Evolutionary conservation across 1,140 invertebrate species (phyloP), one percentile per base, ranked within the genome.

Genomic region (Scaptomyza montana): DNA sequence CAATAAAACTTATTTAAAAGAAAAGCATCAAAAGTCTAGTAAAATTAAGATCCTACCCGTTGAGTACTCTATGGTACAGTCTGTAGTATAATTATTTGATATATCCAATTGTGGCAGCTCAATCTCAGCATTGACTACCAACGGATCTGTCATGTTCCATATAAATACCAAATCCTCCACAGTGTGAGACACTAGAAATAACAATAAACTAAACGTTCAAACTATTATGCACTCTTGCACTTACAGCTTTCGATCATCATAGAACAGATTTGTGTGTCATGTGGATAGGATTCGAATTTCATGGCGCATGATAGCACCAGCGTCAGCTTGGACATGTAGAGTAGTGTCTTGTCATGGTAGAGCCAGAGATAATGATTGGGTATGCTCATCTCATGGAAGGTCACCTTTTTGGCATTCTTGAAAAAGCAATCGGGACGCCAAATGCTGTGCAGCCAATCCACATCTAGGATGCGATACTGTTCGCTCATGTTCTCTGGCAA

Each of bases 391-490:
- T 98, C 97, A 77, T 98, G 97, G 79, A 98, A 98, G 2, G 96
- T 98, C 25, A 98, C 97, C 91, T 97, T 97, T 91, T 98, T 98
- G 41, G 97, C 97, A 91, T 98, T 98, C 93, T 97, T 98, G 91
- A 98, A 98, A 93, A 98, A 97, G 91, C 96, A 97, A 92, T 98
- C 97, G 0, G 97, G 97, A 61, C 97, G 94, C 97, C 97, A 98
- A 91, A 98, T 98, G 90, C 95, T 96, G 92, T 97, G 96, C 76
- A 98, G 92, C 97, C 97, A 98, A 77, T 96, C 96, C 19, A 98
- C 97, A 90, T 97, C 96, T 57, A 98, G 93, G 84, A 98, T 97
- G 64, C 97, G 93, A 92, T 98, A 98, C 79, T 97, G 96, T 90
- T 97, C 96, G 64, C 96, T 97, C 97, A 98, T 98, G 91, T 98